Base-by-base conservation (phyloP, 2,888 invertebrate genomes). In the Cryptophagus acutangulus region DNA sequence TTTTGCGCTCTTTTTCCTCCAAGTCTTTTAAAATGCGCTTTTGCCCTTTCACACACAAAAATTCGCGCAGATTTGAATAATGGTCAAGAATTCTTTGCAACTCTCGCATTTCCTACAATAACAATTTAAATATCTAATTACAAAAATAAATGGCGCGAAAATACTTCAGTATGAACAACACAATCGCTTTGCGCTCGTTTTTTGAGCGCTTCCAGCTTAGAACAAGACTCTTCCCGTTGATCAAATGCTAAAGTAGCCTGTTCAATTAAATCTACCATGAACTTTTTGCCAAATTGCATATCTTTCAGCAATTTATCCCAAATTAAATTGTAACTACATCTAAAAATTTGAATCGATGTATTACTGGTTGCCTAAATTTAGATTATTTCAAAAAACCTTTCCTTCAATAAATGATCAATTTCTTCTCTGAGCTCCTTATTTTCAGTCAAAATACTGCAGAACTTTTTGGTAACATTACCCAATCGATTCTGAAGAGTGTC, bases 171-270 rank as follows among this genome's bases (percentile, higher is more conserved):
- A 58, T 82, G 83, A 5, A 76, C 65, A 55, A 78, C 71, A 41
- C 81, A 75, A 54, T 89, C 87, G 26, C 82, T 77, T 59, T 86
- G 82, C 35, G 82, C 83, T 48, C 84, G 80, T 51, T 87, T 87
- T 58, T 86, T 84, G 20, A 93, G 71, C 0, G 83, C 82, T 46
- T 85, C 79, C 28, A 92, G 75, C 67, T 91, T 92, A 40, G 82
- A 76, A 60, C 85, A 81, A 69, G 85, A 78, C 62, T 86, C 84
- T 63, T 85, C 91, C 45, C 92, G 75, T 67, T 90, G 88, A 69
- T 92, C 91, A 61, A 90, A 94, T 1, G 92, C 87, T 26, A 84
- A 73, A 14, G 89, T 92, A 0, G 92, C 87, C 55, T 87, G 86
- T 56, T 93, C 92, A 44, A 94, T 86, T 41, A 91, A 71, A 59